Evolutionary conservation across 2,113 vertebrate species (phyloP).

Genomic region (Tonatia bakeri): DNA sequence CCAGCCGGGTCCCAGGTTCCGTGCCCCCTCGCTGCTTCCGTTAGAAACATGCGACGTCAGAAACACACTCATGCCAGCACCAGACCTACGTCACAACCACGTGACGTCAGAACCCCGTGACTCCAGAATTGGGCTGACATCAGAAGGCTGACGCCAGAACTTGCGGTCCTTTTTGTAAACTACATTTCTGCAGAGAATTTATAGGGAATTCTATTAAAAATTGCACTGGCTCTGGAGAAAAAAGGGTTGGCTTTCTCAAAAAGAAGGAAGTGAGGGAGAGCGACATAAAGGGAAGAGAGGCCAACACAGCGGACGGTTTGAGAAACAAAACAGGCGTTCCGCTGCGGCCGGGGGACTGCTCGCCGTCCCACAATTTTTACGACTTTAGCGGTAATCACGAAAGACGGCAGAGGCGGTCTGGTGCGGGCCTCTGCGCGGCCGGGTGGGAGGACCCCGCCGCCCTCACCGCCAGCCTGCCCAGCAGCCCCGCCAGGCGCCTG

Average conservation of each 20-base stretch:
- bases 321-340: fast-evolving
- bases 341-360: not conserved
- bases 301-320: not conserved
- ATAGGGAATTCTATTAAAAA: not conserved
- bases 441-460: not conserved
- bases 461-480: no score
- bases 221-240: not conserved
- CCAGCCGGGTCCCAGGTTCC: not conserved
- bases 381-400: not conserved
- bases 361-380: not conserved
- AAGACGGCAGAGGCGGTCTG: not conserved
- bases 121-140: no score
- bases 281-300: not conserved
- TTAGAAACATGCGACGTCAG: not conserved
- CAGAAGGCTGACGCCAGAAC: no score
- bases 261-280: not conserved
- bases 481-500: not conserved
- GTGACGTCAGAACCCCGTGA: not conserved
- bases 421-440: no score
- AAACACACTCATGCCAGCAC: not conserved
- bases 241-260: not conserved
- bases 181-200: not conserved
- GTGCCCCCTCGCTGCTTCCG: no score
- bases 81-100: no score
- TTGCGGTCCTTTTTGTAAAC: not conserved